Conservation (phyloP, 2,113 vertebrate species). For the Benthochromis sp. region DNA sequence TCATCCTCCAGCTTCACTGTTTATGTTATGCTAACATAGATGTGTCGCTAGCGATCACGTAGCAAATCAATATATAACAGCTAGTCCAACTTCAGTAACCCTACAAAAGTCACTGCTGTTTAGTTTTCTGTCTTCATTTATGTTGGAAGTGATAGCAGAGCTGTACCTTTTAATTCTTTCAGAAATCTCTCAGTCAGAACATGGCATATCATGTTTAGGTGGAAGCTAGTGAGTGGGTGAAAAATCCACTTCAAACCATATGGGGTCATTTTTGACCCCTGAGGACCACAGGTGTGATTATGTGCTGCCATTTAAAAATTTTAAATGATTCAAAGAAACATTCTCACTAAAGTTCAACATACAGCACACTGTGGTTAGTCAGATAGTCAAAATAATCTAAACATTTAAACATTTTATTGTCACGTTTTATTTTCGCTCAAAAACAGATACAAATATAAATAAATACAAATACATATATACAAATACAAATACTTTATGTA, state of each 20-base stretch:
- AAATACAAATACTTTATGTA: neutral
- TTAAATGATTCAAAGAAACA: neutral
- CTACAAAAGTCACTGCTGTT: neutral
- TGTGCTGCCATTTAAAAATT: neutral
- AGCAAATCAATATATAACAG: rapidly evolving
- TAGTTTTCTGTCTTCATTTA: neutral
- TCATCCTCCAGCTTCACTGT: neutral
- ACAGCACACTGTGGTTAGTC: neutral
- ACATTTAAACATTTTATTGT: neutral
- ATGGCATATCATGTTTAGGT: neutral
- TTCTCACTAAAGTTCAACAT: neutral
- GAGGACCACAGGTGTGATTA: neutral
- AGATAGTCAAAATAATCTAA: neutral
- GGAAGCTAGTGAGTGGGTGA: neutral
- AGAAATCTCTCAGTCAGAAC: neutral
- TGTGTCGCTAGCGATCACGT: neutral
- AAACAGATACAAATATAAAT: neutral
- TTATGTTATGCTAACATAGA: neutral
- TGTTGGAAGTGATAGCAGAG: neutral
- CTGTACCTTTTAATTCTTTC: neutral
- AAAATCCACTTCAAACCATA: neutral
- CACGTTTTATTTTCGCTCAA: rapidly evolving
- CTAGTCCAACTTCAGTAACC: neutral
- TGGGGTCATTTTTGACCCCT: neutral
- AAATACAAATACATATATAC: neutral